Evolutionary conservation across 2,797 vertebrate species (phyloP), one percentile per base, ranked within the genome.

Genomic region (Eulemur rubriventer): DNA sequence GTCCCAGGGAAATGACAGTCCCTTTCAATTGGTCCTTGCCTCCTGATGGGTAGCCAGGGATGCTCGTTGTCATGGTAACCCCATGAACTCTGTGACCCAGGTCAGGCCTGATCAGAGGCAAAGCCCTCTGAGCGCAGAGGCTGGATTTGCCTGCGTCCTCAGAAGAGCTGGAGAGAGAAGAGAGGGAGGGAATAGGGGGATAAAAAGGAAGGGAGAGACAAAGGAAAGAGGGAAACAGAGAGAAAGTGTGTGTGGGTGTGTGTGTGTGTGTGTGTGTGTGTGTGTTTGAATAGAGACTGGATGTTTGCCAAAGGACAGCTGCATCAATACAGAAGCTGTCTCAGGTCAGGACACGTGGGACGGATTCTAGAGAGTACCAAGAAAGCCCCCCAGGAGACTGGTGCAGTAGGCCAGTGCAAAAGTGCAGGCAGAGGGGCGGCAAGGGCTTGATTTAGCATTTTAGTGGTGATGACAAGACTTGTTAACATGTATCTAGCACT

Each of bases 41-140:
- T 97, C 96, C 94, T 97, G 95, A 94, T 97, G 94, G 65, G 95
- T 96, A 96, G 67, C 94, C 89, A 96, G 76, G 93, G 94, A 97
- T 95, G 78, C 50, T 91, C 5, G 97, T 98, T 98, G 98, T 97
- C 97, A 98, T 98, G 97, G 98, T 96, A 97, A 97, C 95, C 96
- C 57, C 72, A n/a, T 96, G 96, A 98, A 96, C 97, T 96, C 84
- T 73, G 30, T 82, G 94, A 95, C 97, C 97, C 33, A 85, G 95
- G 91, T 91, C 1, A 9, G 43, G 65, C 80, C 85, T 96, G 94
- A 95, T 96, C 96, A 95, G 89, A 97, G 59, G 95, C 92, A 94
- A 97, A 97, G 96, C 38, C 38, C 61, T 93, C 48, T 85, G 28
- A 94, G 57, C 24, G 69, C 55, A 85, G 35, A 93, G 38, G 79